Conservation (phyloP, 2,888 invertebrate species). For the Dermolepida albohirtum region DNA sequence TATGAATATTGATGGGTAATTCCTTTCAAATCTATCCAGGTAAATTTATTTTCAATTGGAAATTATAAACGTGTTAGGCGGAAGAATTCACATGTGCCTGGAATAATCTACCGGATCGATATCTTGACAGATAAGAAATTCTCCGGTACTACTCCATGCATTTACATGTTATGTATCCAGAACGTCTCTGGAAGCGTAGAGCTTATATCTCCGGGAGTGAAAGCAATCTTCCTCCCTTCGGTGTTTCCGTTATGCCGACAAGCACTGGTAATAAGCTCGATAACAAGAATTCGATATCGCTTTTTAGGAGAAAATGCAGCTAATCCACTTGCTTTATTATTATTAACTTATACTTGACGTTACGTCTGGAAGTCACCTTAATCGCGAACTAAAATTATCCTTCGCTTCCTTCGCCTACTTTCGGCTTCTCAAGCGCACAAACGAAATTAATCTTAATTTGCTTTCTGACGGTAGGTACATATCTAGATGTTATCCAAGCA, state of each 20-base stretch:
- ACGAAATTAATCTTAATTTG: constrained; percentile 30
- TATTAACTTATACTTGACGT: constrained; percentile 36
- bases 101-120: constrained; percentile 11
- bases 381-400: constrained; percentile 10
- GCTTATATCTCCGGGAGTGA: constrained; percentile 28
- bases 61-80: constrained; percentile 31
- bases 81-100: neutral
- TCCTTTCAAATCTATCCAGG: constrained; percentile 3
- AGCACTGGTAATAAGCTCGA: constrained; percentile 34
- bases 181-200: constrained; percentile 6
- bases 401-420: neutral
- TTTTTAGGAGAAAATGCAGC: constrained; percentile 27
- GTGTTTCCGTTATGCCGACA: constrained; percentile 28
- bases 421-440: neutral
- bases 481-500: constrained; percentile 4
- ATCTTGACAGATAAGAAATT: constrained; percentile 29
- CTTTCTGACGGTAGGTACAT: constrained; percentile 12
- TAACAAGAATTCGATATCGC: constrained; percentile 40
- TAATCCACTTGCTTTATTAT: constrained; percentile 37
- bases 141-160: constrained; percentile 23
- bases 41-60: constrained; percentile 30
- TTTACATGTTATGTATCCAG: constrained; percentile 31
- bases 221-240: constrained; percentile 28
- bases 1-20: neutral
- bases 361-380: neutral